Evolutionary conservation across 92 coral and sea anemone genomes (phyloP).

Genomic region (Siderastrea siderea): DNA sequence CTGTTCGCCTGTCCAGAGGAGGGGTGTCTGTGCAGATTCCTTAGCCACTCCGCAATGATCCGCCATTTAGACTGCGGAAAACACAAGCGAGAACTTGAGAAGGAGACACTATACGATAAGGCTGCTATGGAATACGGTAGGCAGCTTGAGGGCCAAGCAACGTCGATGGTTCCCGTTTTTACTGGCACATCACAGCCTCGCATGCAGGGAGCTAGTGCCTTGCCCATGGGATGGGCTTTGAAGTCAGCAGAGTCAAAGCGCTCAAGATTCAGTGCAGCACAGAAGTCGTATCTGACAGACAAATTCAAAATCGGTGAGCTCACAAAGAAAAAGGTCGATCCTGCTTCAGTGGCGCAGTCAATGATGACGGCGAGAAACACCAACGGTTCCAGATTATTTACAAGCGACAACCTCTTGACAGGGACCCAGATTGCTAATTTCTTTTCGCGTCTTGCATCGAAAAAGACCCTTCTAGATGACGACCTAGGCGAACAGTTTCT

Average conservation of each 20-base stretch:
- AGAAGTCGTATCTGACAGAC: slow-evolving; percentile 59
- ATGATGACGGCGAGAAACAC: slow-evolving; percentile 71
- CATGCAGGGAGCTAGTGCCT: no score
- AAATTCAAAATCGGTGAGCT: slow-evolving; percentile 70
- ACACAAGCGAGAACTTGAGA: slow-evolving; percentile 44
- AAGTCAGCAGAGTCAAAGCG: slow-evolving; percentile 25
- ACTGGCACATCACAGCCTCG: no score
- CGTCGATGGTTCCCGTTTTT: no score
- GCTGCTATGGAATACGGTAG: slow-evolving; percentile 47
- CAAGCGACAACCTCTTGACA: slow-evolving; percentile 33
- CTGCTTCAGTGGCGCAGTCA: slow-evolving; percentile 73
- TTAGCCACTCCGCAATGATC: no score
- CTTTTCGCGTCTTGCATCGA: slow-evolving; percentile 47
- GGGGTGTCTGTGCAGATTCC: no score
- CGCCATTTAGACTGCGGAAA: no score
- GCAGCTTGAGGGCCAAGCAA: slow-evolving; percentile 35
- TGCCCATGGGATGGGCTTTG: slow-evolving; percentile 78
- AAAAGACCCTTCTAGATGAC: slow-evolving; percentile 41
- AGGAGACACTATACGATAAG: slow-evolving; percentile 49
- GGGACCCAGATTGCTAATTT: slow-evolving; percentile 38
- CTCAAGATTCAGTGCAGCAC: slow-evolving; percentile 39
- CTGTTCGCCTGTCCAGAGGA: no score
- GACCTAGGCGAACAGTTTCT: no score
- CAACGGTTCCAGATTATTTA: not conserved
- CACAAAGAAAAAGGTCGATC: slow-evolving; percentile 68